Evolutionary conservation across 2,888 invertebrate species (phyloP), one percentile per base, ranked within the genome.

Genomic region (Himalopsyche tibetana): DNA sequence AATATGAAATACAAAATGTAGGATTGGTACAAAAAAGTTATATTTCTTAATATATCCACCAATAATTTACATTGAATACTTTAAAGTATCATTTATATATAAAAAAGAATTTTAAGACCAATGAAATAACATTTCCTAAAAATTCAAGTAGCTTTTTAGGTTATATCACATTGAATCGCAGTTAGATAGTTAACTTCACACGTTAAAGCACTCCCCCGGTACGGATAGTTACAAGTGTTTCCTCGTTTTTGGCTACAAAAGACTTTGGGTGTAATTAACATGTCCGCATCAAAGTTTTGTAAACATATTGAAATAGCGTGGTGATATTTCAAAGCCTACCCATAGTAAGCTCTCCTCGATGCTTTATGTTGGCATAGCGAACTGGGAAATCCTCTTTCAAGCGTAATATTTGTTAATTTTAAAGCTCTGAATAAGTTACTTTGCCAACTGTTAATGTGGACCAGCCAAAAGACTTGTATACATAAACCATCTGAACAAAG

Each of bases 351-450:
- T 28, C 28, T 63, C 8, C 63, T 63, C 63, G 6, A 63, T 63
- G 63, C 63, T 63, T 63, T 19, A n/a, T 63, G 51, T 51, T 51
- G 28, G 63, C 63, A 63, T 28, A 63, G 63, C n/a, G 63, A 19
- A 63, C 63, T n/a, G 63, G 63, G 19, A 63, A 63, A 63, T 63
- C 19, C 63, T 19, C 28, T 63, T 63, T 63, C 28, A 63, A 28
- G 19, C 11, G 63, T 28, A 19, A 63, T 63, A 63, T 63, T 63
- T 19, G 19, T 28, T 63, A n/a, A 63, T 63, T 63, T 63, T 63
- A 63, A 63, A 63, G 63, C 63, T 63, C 63, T 28, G 28, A 63
- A 63, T 63, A 63, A 19, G 19, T 63, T 63, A 63, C 63, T 63
- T 63, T n/a, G 28, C 63, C 15, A 63, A 19, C 63, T 63, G 63